Evolutionary conservation across 2,888 invertebrate species (phyloP), one percentile per base, ranked within the genome.

Genomic region (Torymus auratus): DNA sequence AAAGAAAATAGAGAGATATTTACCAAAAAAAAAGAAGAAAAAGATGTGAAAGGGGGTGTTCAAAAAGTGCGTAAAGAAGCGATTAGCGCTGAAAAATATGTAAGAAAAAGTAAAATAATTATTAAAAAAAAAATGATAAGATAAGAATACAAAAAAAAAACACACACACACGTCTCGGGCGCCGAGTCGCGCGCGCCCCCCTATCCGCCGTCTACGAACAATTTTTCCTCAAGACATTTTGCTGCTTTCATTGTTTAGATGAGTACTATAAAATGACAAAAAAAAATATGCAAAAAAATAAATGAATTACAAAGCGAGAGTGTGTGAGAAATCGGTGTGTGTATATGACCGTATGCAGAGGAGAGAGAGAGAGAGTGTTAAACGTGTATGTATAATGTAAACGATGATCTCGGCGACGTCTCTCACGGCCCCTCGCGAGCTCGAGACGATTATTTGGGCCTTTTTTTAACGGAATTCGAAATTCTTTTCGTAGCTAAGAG

Each of bases 231-330:
- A 86, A 87, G 83, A 88, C 85, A 85, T 86, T 88, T 87, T 89
- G 88, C 88, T 86, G 89, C 89, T 90, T 89, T 89, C 85, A 88
- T 89, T 88, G 88, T 89, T 89, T 90, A 89, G 89, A 89, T 89
- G 87, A 88, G 86, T 88, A 87, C 86, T 88, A 86, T 87, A 84
- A 80, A 82, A 81, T 41, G 41, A 41, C 62, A 80, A 81, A 69
- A 74, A 58, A 76, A 78, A 81, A 72, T 70, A 82, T 56, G 58
- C 78, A 74, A 73, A 72, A 76, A 60, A 82, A 80, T 67, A 78
- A 41, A 41, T 82, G 60, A 81, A 77, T 75, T 79, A 75, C 70
- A 82, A 80, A 83, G 73, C 55, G 70, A 69, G 65, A 65, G 80
- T 78, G 28, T 41, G 7, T 41, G 41, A 41, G 41, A 68, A 80